A percentile compares a stretch with the other conserved stretches of the same genome.
These are phyloP conservation scores for Umimayanthus chanpuru DNA, from an alignment of 92 coral and sea anemone species.

Conservation along the genomic window DNA sequence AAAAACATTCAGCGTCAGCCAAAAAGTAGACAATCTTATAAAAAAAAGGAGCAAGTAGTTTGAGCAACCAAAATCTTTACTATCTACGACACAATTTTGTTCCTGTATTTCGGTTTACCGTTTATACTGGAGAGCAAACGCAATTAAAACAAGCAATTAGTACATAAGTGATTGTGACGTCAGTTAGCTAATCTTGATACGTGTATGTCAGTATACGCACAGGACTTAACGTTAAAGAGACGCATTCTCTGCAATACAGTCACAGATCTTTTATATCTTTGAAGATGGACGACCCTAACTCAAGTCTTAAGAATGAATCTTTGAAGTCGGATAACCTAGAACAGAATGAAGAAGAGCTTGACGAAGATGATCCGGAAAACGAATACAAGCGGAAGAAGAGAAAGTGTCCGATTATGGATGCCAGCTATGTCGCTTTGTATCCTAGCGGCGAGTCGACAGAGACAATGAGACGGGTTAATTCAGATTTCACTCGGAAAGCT, in stretches of 20 bases:
- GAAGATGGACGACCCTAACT: conserved; percentile 3
- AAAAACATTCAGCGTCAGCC: no score
- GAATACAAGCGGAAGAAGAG: neutral
- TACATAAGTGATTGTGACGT: conserved; percentile 9
- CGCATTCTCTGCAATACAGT: neutral
- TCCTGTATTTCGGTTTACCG: no score
- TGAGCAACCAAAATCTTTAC: no score
- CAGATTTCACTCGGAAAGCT: conserved; percentile 26
- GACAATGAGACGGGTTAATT: conserved; percentile 31
- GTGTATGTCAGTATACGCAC: no score
- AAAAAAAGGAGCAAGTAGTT: no score
- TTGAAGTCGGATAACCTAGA: neutral
- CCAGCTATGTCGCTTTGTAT: conserved; percentile 27
- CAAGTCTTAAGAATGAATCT: neutral
- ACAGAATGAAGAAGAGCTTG: neutral
- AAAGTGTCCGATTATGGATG: conserved; percentile 37
- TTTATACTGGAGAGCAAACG: no score
- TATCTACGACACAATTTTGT: no score
- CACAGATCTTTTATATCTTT: neutral
- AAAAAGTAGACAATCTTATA: no score
- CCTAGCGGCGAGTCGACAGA: conserved; percentile 28
- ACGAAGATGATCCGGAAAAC: conserved; percentile 17
- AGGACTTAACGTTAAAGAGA: no score
- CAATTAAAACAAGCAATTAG: neutral
- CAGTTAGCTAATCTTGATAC: no score